Evolutionary conservation across 2,113 vertebrate species (phyloP).

Genomic region (Gavialis gangeticus): DNA sequence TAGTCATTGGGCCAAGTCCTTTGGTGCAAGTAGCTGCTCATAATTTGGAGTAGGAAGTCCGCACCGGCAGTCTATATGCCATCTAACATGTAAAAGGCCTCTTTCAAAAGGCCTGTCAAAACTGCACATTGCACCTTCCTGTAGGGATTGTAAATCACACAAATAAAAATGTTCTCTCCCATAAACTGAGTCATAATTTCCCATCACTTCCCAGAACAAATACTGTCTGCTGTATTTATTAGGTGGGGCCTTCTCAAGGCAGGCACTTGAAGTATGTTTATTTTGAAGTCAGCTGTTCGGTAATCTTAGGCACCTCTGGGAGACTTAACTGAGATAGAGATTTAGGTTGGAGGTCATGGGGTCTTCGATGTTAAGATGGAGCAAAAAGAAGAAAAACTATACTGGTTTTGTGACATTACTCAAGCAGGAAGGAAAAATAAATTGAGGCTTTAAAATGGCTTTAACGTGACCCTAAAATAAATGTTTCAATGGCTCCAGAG

Average conservation of each 20-base stretch:
- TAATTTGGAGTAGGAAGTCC: neutral
- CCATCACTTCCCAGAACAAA: conserved; percentile 64
- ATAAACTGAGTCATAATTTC: conserved; percentile 53
- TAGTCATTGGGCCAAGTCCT: neutral
- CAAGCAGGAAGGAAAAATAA: conserved; percentile 65
- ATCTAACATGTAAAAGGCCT: neutral
- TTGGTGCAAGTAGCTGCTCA: neutral
- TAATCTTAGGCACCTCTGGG: conserved; percentile 67
- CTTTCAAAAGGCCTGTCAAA: neutral
- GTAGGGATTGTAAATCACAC: conserved; percentile 22
- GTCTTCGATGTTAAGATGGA: conserved; percentile 55
- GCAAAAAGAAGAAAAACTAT: conserved; percentile 25
- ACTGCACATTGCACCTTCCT: neutral
- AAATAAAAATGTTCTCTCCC: conserved; percentile 57
- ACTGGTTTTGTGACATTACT: conserved; percentile 39
- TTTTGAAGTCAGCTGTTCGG: conserved; percentile 68
- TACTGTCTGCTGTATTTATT: conserved; percentile 70
- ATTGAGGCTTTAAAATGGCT: conserved; percentile 48
- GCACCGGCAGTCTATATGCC: neutral
- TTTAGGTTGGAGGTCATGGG: conserved; percentile 42
- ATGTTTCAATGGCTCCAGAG: conserved; percentile 52
- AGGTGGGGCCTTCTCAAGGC: conserved; percentile 60
- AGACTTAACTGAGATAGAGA: conserved; percentile 65
- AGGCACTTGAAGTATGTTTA: conserved; percentile 65
- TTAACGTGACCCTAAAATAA: conserved; percentile 49